These are phyloP conservation scores for Calycopis cecrops DNA, from an alignment of 1,140 invertebrate genomes.

Conservation along the genomic window DNA sequence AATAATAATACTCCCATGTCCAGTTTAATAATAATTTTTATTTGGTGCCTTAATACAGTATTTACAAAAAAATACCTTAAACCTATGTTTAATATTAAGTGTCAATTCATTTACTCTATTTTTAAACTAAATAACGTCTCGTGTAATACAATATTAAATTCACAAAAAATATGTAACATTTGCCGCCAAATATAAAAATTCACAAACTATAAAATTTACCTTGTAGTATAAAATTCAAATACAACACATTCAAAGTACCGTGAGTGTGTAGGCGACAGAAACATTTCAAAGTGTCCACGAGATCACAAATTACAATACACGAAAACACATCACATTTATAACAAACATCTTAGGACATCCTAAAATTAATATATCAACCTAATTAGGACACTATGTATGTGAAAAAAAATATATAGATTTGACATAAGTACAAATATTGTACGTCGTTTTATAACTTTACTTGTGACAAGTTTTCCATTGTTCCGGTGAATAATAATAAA, in stretches of 20 bases:
- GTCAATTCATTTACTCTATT: conserved; percentile 12
- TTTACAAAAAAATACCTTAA: conserved; percentile 35
- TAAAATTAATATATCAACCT: too few relatives aligned
- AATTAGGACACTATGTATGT: too few relatives aligned
- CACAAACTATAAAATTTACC: background rate
- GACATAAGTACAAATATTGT: too few relatives aligned
- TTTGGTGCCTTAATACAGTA: conserved; percentile 38
- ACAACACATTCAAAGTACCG: background rate
- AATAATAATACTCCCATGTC: conserved; percentile 4
- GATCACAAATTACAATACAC: conserved; percentile 1
- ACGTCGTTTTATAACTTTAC: too few relatives aligned
- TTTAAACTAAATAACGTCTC: background rate
- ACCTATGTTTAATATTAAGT: conserved; percentile 28
- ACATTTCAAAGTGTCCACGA: background rate
- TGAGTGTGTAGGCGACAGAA: background rate
- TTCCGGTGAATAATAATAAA: too few relatives aligned
- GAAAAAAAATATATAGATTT: too few relatives aligned
- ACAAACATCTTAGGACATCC: too few relatives aligned
- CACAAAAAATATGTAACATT: background rate
- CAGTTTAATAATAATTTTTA: conserved; percentile 28
- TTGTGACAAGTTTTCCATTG: too few relatives aligned
- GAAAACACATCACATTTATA: conserved; percentile 2
- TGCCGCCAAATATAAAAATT: background rate
- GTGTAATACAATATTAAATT: conserved; percentile 5
- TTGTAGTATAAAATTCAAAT: conserved; percentile 1